These are phyloP conservation scores for Callosobruchus maculatus DNA, from an alignment of 2,888 invertebrate genomes.

Conservation along the genomic window DNA sequence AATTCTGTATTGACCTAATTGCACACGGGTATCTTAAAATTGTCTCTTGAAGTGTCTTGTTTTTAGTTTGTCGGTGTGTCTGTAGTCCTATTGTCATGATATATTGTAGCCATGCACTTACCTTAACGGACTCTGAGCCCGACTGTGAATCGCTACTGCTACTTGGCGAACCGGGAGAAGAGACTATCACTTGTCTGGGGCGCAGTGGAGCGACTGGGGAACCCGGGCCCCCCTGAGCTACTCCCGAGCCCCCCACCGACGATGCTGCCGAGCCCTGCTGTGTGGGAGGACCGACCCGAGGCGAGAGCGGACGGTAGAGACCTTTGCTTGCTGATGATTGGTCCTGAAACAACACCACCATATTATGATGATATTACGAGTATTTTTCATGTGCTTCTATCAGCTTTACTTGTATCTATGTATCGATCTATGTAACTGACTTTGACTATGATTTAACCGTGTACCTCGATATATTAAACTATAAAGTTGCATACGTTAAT, in stretches of 20 bases:
- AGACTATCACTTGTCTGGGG: conserved; percentile 58
- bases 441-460: too few species aligned
- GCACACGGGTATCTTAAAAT: too few species aligned
- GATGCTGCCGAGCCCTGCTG: conserved; percentile 52
- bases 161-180: conserved; percentile 76
- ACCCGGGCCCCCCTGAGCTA: not conserved
- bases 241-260: conserved; percentile 19
- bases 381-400: too few species aligned
- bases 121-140: conserved; percentile 71
- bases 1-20: too few species aligned
- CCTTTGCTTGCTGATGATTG: conserved; percentile 70
- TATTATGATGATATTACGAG: too few species aligned
- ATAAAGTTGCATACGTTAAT: too few species aligned
- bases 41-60: too few species aligned
- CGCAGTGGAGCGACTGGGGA: conserved; percentile 39
- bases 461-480: too few species aligned
- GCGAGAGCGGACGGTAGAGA: conserved; percentile 70
- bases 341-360: conserved; percentile 53
- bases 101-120: not conserved
- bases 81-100: too few species aligned
- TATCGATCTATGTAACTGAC: too few species aligned
- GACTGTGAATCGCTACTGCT: conserved; percentile 77
- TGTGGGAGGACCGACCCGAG: conserved; percentile 59
- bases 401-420: too few species aligned
- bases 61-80: too few species aligned